Conservation (phyloP, 2,888 invertebrate genomes). For the Oligia strigilis region DNA sequence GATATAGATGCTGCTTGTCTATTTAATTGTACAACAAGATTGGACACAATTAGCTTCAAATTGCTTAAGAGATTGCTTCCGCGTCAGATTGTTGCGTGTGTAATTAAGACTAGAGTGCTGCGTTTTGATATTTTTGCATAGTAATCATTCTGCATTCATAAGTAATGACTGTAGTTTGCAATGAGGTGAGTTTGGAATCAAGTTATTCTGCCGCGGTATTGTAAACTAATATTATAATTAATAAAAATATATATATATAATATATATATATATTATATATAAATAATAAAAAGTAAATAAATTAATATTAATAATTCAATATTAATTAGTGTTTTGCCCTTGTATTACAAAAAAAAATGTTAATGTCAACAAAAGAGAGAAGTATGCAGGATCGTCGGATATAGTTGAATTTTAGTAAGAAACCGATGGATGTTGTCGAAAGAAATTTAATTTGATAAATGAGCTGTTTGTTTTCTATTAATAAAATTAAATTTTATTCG, state of each 20-base stretch:
- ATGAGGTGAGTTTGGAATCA: background rate
- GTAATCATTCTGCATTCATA: slow-evolving; percentile 16
- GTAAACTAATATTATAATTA: background rate
- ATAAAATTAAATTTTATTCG: too few relatives aligned
- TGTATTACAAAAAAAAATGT: background rate
- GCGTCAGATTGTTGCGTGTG: slow-evolving; percentile 47
- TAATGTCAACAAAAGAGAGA: too few relatives aligned
- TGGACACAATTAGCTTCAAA: slow-evolving; percentile 67
- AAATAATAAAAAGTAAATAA: too few relatives aligned
- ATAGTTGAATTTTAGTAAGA: too few relatives aligned
- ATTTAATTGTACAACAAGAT: slow-evolving; percentile 67
- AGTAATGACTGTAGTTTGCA: background rate
- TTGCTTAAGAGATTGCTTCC: slow-evolving; percentile 63
- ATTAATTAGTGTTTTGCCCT: background rate
- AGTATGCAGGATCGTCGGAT: too few relatives aligned
- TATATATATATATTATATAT: too few relatives aligned
- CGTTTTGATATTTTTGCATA: slow-evolving; percentile 34
- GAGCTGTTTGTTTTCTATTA: too few relatives aligned
- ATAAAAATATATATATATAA: too few relatives aligned
- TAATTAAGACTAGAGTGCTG: slow-evolving; percentile 18
- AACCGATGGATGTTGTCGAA: too few relatives aligned
- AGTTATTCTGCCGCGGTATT: background rate
- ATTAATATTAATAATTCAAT: background rate
- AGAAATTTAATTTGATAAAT: too few relatives aligned
- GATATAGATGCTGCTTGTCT: slow-evolving; percentile 66